Conservation (phyloP, 2,888 invertebrate species). For the Drosophila colorata region DNA sequence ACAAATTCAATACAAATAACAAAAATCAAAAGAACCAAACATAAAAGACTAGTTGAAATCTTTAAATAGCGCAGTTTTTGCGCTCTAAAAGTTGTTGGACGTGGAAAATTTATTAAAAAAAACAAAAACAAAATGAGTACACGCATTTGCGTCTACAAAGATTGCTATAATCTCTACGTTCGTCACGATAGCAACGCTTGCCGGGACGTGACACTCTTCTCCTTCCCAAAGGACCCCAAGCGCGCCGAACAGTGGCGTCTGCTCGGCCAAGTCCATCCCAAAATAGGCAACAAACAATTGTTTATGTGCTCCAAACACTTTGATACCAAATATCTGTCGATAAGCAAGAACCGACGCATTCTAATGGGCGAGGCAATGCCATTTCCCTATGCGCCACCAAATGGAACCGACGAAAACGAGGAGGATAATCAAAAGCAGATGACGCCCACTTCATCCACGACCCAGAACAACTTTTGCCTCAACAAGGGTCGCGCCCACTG, state of each 20-base stretch:
- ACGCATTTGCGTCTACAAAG: conserved; percentile 69
- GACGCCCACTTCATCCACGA: conserved; percentile 17
- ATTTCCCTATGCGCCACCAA: conserved; percentile 42
- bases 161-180: conserved; percentile 63
- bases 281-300: conserved; percentile 45
- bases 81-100: no score
- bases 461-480: conserved; percentile 34
- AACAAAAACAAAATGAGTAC: conserved; percentile 47
- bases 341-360: conserved; percentile 66
- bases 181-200: conserved; percentile 19
- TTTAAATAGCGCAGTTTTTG: no score
- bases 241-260: conserved; percentile 73
- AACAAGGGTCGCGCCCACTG: conserved; percentile 1
- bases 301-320: conserved; percentile 82
- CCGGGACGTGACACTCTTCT: conserved; percentile 67
- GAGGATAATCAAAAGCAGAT: conserved; percentile 3
- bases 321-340: conserved; percentile 70
- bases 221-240: conserved; percentile 77
- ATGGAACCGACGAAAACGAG: not conserved
- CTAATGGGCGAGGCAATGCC: conserved; percentile 79
- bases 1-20: not conserved
- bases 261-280: conserved; percentile 63
- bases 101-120: conserved; percentile 1
- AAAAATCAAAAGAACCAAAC: not conserved
- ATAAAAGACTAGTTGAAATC: not conserved